Conservation (phyloP, 2,113 vertebrate species). For the Trematomus loennbergii region DNA sequence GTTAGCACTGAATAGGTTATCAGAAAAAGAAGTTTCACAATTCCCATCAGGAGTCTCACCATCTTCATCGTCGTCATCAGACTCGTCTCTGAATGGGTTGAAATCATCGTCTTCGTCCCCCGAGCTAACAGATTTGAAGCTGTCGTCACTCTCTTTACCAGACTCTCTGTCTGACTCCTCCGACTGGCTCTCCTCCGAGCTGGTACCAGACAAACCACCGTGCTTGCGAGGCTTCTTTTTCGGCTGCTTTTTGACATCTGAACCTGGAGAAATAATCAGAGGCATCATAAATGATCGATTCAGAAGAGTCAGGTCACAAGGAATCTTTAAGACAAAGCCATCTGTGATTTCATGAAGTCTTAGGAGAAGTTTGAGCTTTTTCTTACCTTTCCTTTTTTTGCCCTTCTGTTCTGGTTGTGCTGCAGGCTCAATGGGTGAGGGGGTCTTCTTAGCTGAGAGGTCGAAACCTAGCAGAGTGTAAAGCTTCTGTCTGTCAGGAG, state of each 20-base stretch:
- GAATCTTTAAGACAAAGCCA: background rate
- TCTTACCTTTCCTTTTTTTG: conserved; percentile 94
- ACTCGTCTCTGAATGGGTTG: conserved; percentile 97
- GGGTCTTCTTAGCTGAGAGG: conserved; percentile 90
- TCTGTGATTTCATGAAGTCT: too few species aligned
- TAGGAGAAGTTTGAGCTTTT: background rate
- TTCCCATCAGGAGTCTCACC: conserved; percentile 82
- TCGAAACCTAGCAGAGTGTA: conserved; percentile 97
- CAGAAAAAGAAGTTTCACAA: background rate
- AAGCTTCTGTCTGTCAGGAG: conserved; percentile 97
- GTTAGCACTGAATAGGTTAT: background rate
- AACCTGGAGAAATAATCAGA: conserved; percentile 78
- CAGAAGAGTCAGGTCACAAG: too few species aligned
- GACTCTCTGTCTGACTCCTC: conserved; percentile 85
- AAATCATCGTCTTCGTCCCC: conserved; percentile 94
- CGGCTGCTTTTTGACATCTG: conserved; percentile 88
- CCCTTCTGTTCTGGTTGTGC: conserved; percentile 86
- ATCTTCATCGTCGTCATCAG: conserved; percentile 93
- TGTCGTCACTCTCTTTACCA: conserved; percentile 93
- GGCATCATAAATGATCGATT: background rate
- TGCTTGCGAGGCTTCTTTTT: conserved; percentile 90
- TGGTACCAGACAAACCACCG: conserved; percentile 92
- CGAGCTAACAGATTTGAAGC: conserved; percentile 94
- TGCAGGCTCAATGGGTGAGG: conserved; percentile 87
- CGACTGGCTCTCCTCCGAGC: conserved; percentile 91